Conservation (phyloP, 2,797 vertebrate genomes). For the Martes flavigula region DNA sequence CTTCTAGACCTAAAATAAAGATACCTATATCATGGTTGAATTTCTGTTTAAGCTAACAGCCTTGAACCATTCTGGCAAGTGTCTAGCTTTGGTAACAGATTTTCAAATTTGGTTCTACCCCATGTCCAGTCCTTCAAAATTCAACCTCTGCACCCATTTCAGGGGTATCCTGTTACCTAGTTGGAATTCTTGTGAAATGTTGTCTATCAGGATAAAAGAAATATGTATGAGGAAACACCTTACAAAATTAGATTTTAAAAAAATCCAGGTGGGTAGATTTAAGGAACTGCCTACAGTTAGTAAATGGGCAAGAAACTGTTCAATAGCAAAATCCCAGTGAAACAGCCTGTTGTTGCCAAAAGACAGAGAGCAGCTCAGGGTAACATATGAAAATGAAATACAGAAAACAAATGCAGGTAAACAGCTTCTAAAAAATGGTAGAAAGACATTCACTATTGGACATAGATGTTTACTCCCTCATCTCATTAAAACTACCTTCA, state of each 20-base stretch:
- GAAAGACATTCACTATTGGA: not conserved
- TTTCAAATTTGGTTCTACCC: not conserved
- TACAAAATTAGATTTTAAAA: not conserved
- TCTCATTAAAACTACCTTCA: not conserved
- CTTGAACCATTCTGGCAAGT: not conserved
- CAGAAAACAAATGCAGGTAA: not conserved
- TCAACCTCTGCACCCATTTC: not conserved
- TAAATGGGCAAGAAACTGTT: not conserved
- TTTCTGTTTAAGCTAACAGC: not conserved
- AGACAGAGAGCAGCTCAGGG: not conserved
- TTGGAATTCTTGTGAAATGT: slow-evolving; percentile 28
- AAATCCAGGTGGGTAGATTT: not conserved
- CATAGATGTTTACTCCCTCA: not conserved
- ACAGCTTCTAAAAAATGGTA: not conserved
- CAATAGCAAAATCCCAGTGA: slow-evolving; percentile 2
- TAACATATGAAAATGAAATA: slow-evolving; percentile 4
- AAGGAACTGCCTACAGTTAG: not conserved
- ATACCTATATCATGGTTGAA: not conserved
- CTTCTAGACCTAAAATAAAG: not conserved
- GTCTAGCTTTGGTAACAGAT: not conserved
- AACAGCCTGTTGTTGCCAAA: not conserved
- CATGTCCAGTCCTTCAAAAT: not conserved
- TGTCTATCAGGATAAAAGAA: not conserved
- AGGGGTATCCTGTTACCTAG: not conserved
- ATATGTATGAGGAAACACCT: not conserved